A percentile compares a stretch with the other conserved stretches of the same genome.
Conservation (phyloP, 2,113 vertebrate genomes). For the Psittacus erithacus region DNA sequence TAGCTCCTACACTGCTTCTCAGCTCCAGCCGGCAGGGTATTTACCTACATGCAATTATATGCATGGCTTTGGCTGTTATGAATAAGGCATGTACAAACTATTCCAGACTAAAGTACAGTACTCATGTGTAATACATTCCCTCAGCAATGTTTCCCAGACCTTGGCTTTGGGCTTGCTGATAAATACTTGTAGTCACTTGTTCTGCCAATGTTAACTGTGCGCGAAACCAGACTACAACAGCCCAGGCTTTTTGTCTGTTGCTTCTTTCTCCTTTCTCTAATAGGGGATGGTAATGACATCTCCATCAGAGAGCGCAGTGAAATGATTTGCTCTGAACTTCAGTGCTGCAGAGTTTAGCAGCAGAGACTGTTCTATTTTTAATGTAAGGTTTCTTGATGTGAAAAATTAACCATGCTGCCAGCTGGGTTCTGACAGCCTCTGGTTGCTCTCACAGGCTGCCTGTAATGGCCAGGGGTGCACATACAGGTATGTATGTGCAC, state of each 20-base stretch:
- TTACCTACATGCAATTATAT: not conserved
- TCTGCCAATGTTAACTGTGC: conserved; percentile 25
- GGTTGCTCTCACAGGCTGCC: not conserved
- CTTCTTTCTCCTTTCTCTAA: not conserved
- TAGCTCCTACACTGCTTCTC: not conserved
- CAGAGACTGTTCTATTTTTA: conserved; percentile 42
- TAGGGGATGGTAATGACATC: conserved; percentile 32
- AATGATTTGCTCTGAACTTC: conserved; percentile 42
- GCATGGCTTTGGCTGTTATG: not conserved
- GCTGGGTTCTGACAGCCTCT: not conserved
- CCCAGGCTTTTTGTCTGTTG: not conserved
- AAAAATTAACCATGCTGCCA: conserved; percentile 5
- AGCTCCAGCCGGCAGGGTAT: not conserved
- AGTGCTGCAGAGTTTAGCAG: not conserved
- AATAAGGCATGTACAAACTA: not conserved
- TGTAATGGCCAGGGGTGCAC: not conserved
- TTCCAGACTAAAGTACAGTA: not conserved
- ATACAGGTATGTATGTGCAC: accelerated
- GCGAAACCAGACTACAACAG: not conserved
- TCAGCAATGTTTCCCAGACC: not conserved
- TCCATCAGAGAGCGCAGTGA: conserved; percentile 11
- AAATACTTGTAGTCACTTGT: conserved; percentile 40
- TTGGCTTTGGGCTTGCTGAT: not conserved
- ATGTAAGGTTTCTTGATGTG: not conserved
- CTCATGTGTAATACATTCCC: not conserved